A percentile compares a stretch with the other conserved stretches of the same genome.
Conservation (phyloP, 1,140 invertebrate genomes). For the Patella vulgata region DNA sequence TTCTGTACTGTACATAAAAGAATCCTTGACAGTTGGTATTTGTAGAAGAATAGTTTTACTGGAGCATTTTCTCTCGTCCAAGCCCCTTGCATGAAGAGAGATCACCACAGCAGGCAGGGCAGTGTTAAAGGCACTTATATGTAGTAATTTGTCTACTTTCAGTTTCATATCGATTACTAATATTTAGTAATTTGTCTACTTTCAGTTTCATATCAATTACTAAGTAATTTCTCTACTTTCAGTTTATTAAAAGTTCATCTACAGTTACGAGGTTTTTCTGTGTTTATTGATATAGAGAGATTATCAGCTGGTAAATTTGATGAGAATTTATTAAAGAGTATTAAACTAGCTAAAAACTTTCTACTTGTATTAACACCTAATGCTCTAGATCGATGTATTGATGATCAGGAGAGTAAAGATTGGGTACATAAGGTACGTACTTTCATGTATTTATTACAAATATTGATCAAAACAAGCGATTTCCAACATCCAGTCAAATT, state of each 20-base stretch:
- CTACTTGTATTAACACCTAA: constrained; percentile 93
- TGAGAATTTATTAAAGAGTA: constrained; percentile 95
- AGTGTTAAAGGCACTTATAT: too few relatives aligned
- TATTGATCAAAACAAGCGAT: not conserved
- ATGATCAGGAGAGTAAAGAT: constrained; percentile 88
- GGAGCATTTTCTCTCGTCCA: too few relatives aligned
- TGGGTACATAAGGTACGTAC: constrained; percentile 59
- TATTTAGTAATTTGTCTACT: too few relatives aligned
- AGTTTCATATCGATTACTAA: too few relatives aligned
- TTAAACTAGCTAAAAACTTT: constrained; percentile 96
- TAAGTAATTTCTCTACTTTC: constrained; percentile 68
- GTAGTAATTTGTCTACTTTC: too few relatives aligned
- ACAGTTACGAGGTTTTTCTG: constrained; percentile 82
- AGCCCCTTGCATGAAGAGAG: too few relatives aligned
- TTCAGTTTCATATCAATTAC: too few relatives aligned
- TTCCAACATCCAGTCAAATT: not conserved
- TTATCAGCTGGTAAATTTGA: constrained; percentile 84
- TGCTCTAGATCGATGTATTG: constrained; percentile 91
- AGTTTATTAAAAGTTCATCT: constrained; percentile 86
- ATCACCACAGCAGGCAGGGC: too few relatives aligned
- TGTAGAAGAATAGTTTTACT: too few relatives aligned
- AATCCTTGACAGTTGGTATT: too few relatives aligned
- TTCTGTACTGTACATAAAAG: too few relatives aligned
- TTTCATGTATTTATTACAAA: not conserved
- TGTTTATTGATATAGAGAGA: constrained; percentile 66